These are phyloP conservation scores for Galemys pyrenaicus DNA, from an alignment of 2,113 vertebrate genomes.

Conservation along the genomic window DNA sequence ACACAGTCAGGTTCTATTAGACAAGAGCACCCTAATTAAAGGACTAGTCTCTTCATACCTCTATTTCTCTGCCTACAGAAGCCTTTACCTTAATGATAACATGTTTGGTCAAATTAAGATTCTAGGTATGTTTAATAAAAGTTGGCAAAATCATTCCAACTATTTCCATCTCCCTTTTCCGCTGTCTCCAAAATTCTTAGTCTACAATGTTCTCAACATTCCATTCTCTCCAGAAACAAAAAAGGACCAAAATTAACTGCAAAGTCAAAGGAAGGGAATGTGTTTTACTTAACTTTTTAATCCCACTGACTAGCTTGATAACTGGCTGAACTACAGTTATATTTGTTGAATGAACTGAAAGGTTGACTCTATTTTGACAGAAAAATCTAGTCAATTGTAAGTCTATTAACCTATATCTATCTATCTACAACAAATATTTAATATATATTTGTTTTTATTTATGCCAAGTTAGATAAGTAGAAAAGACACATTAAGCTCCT, in stretches of 20 bases:
- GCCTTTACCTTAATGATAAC: background rate
- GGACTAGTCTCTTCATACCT: background rate
- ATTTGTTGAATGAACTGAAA: background rate
- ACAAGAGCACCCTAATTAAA: background rate
- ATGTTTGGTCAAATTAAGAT: background rate
- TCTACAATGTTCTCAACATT: background rate
- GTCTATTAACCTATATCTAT: background rate
- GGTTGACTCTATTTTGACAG: background rate
- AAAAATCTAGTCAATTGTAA: background rate
- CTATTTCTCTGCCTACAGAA: background rate
- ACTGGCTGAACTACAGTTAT: background rate
- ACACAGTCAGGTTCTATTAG: background rate
- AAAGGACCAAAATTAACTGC: constrained; percentile 2
- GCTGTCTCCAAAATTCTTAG: background rate
- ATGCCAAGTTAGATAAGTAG: background rate
- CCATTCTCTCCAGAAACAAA: background rate
- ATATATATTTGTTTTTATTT: background rate
- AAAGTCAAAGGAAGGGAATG: constrained; percentile 2
- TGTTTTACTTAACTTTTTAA: constrained; percentile 9
- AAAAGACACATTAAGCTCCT: background rate
- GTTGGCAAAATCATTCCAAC: background rate
- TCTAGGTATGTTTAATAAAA: background rate
- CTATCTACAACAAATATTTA: constrained; percentile 7
- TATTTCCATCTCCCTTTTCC: background rate
- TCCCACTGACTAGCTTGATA: background rate